phyloP scores from a whole-genome alignment of 1,140 invertebrate species.

The Drosophila murphyi region DNA sequence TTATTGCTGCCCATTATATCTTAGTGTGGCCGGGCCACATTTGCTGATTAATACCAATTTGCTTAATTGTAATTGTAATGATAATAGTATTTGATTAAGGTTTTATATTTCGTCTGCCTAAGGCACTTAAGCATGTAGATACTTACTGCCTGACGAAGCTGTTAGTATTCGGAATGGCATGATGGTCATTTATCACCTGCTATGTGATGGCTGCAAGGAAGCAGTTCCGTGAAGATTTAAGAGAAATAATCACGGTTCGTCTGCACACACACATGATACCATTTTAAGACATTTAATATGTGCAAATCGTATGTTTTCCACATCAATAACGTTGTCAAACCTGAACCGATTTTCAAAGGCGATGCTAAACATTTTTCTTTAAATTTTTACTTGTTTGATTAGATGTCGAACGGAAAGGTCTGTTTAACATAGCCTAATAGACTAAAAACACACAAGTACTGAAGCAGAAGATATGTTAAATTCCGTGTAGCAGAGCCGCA shows the following conservation, averaged over 20 bases:
- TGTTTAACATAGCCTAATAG: background rate
- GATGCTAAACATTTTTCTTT: background rate
- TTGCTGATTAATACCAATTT: no score
- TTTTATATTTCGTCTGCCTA: no score
- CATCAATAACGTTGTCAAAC: background rate
- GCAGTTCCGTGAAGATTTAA: no score
- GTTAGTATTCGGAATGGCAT: no score
- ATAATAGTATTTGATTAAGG: background rate
- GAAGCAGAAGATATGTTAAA: background rate
- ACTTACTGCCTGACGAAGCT: no score
- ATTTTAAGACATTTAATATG: no score
- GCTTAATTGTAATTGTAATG: background rate
- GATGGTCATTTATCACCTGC: no score
- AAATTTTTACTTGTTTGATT: background rate
- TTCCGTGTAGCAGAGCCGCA: background rate
- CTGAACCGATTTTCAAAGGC: background rate
- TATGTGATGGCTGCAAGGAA: no score
- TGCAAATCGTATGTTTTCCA: background rate
- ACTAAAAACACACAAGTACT: background rate
- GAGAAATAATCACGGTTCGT: no score
- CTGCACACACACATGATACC: no score
- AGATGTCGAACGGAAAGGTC: background rate
- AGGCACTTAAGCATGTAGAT: no score
- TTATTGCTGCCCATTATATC: background rate
- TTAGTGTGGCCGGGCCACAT: background rate